These are phyloP conservation scores for Phrixothrix hirtus DNA, from an alignment of 2,888 invertebrate genomes.

Conservation along the genomic window DNA sequence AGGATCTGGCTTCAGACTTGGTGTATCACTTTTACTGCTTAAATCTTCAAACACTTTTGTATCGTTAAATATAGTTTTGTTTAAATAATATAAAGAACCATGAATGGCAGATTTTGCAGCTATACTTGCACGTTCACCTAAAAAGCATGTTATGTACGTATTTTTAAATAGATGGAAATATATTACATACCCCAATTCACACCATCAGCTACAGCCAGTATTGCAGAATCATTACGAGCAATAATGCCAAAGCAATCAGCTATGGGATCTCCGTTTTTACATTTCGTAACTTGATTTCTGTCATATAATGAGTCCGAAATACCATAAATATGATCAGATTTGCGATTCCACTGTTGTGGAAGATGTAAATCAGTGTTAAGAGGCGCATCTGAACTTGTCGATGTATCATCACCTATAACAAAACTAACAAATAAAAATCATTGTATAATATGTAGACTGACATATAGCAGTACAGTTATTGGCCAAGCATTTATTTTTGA, in stretches of 20 bases:
- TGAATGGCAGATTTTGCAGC: slow-evolving; percentile 86
- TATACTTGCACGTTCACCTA: slow-evolving; percentile 75
- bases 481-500: too few species aligned
- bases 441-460: too few species aligned
- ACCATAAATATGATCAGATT: slow-evolving; percentile 66
- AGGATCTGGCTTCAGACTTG: slow-evolving; percentile 10
- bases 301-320: slow-evolving; percentile 81
- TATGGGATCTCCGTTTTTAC: slow-evolving; percentile 76
- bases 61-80: slow-evolving; percentile 66
- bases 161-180: not conserved
- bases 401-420: slow-evolving; percentile 5
- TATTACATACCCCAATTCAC: slow-evolving; percentile 80
- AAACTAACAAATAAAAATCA: too few species aligned
- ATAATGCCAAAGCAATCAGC: slow-evolving; percentile 86
- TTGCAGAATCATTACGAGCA: slow-evolving; percentile 70
- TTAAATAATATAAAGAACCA: slow-evolving; percentile 81
- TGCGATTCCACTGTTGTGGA: slow-evolving; percentile 62
- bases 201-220: slow-evolving; percentile 84
- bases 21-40: slow-evolving; percentile 41
- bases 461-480: too few species aligned
- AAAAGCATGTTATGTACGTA: slow-evolving; percentile 21
- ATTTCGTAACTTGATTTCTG: slow-evolving; percentile 75
- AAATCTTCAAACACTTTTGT: slow-evolving; percentile 52
- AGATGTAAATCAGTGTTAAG: slow-evolving; percentile 40
- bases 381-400: slow-evolving; percentile 6